Evolutionary conservation across 2,113 vertebrate genomes (phyloP).

Genomic region (Epinephelus cyanopodus): DNA sequence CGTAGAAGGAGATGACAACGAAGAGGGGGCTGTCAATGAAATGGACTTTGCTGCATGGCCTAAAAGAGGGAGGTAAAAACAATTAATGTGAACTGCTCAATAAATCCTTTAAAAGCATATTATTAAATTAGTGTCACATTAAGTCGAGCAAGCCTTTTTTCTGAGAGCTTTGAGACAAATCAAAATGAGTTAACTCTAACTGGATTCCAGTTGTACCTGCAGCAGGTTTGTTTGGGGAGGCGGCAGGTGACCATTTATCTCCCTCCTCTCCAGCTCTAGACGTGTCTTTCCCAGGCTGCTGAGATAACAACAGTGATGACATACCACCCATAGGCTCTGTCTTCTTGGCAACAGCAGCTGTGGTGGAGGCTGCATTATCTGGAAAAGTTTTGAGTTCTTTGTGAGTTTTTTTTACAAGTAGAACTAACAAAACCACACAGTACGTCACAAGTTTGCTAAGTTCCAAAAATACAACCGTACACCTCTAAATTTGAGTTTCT

Average conservation of each 20-base stretch:
- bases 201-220: slow-evolving; percentile 64
- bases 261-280: slow-evolving; percentile 54
- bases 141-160: neutral
- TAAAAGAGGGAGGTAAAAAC: slow-evolving; percentile 49
- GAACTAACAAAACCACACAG: neutral
- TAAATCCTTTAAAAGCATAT: neutral
- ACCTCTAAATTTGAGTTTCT: too few relatives aligned
- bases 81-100: neutral
- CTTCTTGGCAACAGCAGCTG: slow-evolving; percentile 44
- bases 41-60: slow-evolving; percentile 88
- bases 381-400: neutral
- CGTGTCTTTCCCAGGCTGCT: slow-evolving; percentile 45
- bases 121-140: neutral
- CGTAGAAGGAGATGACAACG: slow-evolving; percentile 79
- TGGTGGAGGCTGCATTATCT: slow-evolving; percentile 61
- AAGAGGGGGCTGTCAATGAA: slow-evolving; percentile 32
- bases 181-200: neutral
- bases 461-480: too few relatives aligned
- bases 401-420: neutral
- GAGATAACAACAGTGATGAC: slow-evolving; percentile 25
- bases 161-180: neutral
- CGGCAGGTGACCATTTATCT: slow-evolving; percentile 44
- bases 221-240: slow-evolving; percentile 68
- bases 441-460: too few relatives aligned
- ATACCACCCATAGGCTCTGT: slow-evolving; percentile 53